phyloP scores from a whole-genome alignment of 2,113 vertebrate genomes.

The Brienomyrus longianalis region DNA sequence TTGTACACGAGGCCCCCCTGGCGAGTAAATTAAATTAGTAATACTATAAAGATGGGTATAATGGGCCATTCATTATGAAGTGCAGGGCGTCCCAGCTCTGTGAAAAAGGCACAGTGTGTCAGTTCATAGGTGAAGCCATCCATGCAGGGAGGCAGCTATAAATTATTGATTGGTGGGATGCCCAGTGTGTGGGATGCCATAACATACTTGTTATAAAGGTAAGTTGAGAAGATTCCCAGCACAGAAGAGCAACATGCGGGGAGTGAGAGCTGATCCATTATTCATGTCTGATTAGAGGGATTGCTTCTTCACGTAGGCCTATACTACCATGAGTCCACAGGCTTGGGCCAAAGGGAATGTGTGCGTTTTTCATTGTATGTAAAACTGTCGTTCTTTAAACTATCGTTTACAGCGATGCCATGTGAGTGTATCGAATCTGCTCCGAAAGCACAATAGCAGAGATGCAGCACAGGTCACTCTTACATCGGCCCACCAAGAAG shows the following conservation, averaged over 20 bases:
- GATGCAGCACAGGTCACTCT: neutral
- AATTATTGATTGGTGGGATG: constrained; percentile 59
- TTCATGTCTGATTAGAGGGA: constrained; percentile 64
- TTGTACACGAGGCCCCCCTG: neutral
- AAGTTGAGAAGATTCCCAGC: constrained; percentile 63
- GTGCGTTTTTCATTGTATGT: neutral
- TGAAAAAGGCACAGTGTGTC: neutral
- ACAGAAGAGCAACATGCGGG: constrained; percentile 63
- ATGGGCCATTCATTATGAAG: neutral
- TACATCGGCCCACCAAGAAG: no score
- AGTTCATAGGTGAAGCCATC: constrained; percentile 23
- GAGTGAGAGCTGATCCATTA: constrained; percentile 68
- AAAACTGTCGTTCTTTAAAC: neutral
- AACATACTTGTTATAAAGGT: constrained; percentile 52
- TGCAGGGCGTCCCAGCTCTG: neutral
- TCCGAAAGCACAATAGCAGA: neutral
- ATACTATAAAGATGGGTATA: neutral
- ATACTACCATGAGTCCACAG: constrained; percentile 31
- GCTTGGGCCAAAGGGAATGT: neutral
- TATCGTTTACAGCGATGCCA: neutral
- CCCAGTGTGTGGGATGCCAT: constrained; percentile 58
- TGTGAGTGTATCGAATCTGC: neutral
- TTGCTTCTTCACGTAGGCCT: constrained; percentile 48
- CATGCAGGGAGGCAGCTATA: constrained; percentile 31
- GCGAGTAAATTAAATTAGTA: neutral